Evolutionary conservation across 1,140 invertebrate genomes (phyloP).

Genomic region (Trissolcus basalis): DNA sequence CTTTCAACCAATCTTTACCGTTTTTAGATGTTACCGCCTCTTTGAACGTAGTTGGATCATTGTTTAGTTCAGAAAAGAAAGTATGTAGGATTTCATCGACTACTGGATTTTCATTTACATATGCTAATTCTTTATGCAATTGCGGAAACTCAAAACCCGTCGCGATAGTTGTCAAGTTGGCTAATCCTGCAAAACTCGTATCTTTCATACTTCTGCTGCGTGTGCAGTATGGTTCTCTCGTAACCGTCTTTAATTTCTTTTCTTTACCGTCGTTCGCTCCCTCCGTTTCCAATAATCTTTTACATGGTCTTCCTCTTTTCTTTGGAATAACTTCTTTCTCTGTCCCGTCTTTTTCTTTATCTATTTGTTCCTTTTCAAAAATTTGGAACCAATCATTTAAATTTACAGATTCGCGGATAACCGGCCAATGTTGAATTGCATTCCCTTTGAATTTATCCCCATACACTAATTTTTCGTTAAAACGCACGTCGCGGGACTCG

Average conservation of each 20-base stretch:
- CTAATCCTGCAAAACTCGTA: not conserved
- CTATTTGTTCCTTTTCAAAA: not conserved
- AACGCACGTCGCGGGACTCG: not conserved
- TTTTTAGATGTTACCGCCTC: not conserved
- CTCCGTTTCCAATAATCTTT: not conserved
- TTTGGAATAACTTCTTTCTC: not conserved
- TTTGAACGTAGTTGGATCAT: not conserved
- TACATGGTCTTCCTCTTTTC: not conserved
- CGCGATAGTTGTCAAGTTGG: not conserved
- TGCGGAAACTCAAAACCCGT: too few species aligned
- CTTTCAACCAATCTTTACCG: not conserved
- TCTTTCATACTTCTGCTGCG: not conserved
- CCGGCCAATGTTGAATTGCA: not conserved
- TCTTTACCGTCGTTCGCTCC: not conserved
- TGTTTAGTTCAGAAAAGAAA: not conserved
- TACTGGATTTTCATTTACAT: too few species aligned
- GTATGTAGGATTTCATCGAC: not conserved
- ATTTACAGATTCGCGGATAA: not conserved
- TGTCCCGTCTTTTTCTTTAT: not conserved
- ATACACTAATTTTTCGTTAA: not conserved
- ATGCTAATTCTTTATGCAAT: too few species aligned
- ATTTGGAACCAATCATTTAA: not conserved
- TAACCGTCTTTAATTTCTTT: not conserved
- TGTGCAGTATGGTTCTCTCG: not conserved
- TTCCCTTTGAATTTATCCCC: not conserved